Evolutionary conservation across 1,140 invertebrate species (phyloP), one percentile per base, ranked within the genome.

Genomic region (Conopomorpha cramerella): DNA sequence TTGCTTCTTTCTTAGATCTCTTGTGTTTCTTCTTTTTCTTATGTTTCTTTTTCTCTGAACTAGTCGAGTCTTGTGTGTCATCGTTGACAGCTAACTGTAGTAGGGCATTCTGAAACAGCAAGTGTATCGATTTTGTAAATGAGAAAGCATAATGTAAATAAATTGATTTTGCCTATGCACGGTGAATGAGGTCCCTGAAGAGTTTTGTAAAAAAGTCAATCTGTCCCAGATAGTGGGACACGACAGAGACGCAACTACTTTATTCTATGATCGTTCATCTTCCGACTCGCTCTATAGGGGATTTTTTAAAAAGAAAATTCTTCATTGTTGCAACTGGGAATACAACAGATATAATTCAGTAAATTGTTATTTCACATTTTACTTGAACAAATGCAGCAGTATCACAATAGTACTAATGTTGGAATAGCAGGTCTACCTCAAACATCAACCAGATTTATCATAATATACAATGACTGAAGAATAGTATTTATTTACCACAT

Each of bases 21-120:
- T 76, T 76, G 36, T 72, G 70, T 43, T 76, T 76, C 38, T 72
- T 72, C 37, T 70, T 66, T 45, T 76, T 76, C 39, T 68, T 68
- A 28, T 45, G 36, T 38, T 63, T 74, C n/a, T 44, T 37, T 51
- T 56, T 63, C n/a, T 45, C 52, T 32, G 16, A 25, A 27, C 40
- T 43, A 31, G 46, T 35, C 15, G 48, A 39, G 30, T 41, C 41
- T 35, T 30, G 45, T 15, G 54, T 50, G 19, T 34, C 29, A n/a
- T 60, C 39, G 23, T 59, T 49, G 30, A 49, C 49, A 8, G 60
- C 47, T 26, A 67, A 42, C 36, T 67, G 52, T 7, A 72, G 45
- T 36, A 71, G 60, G 35, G 59, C 48, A 30, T 63, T 61, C 66
- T 72, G 47, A 34, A 72, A 70, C 34, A 14, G 32, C 36, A 27